phyloP scores from a whole-genome alignment of 2,888 invertebrate species.

The Orthosia gothica region DNA sequence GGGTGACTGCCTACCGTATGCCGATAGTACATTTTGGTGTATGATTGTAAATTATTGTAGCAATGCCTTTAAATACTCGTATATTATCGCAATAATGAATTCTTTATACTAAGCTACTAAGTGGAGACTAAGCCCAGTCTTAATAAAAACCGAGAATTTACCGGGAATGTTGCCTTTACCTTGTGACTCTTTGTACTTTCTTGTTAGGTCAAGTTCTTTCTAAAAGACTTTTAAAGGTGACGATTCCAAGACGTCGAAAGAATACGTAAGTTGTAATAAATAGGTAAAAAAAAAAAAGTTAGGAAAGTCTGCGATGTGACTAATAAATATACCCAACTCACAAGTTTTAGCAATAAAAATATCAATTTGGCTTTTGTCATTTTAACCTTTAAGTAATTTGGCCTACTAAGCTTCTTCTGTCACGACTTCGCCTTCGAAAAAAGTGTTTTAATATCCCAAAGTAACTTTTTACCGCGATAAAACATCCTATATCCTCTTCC shows the following conservation, averaged over 20 bases:
- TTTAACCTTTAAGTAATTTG: conserved; percentile 2
- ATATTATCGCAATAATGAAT: too few relatives aligned
- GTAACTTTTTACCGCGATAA: too few relatives aligned
- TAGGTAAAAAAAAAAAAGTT: conserved; percentile 12
- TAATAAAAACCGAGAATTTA: background rate
- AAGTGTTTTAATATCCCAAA: too few relatives aligned
- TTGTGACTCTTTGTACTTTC: background rate
- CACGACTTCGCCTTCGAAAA: too few relatives aligned
- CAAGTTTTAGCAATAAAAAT: conserved; percentile 40
- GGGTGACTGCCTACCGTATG: too few relatives aligned
- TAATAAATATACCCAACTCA: conserved; percentile 24
- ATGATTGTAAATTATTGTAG: too few relatives aligned
- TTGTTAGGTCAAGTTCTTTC: conserved; percentile 9
- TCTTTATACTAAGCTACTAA: too few relatives aligned
- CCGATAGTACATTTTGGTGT: too few relatives aligned
- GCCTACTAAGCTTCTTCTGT: too few relatives aligned
- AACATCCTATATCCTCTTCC: too few relatives aligned
- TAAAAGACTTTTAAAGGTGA: conserved; percentile 32
- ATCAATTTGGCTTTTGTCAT: conserved; percentile 2
- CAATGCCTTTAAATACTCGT: too few relatives aligned
- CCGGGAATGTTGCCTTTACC: background rate
- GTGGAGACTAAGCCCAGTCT: too few relatives aligned
- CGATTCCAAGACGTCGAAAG: conserved; percentile 2
- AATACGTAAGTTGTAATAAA: conserved; percentile 5
- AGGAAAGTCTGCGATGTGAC: conserved; percentile 9